Base-by-base conservation (phyloP, 1,140 invertebrate genomes). In the Oryzaephilus surinamensis region DNA sequence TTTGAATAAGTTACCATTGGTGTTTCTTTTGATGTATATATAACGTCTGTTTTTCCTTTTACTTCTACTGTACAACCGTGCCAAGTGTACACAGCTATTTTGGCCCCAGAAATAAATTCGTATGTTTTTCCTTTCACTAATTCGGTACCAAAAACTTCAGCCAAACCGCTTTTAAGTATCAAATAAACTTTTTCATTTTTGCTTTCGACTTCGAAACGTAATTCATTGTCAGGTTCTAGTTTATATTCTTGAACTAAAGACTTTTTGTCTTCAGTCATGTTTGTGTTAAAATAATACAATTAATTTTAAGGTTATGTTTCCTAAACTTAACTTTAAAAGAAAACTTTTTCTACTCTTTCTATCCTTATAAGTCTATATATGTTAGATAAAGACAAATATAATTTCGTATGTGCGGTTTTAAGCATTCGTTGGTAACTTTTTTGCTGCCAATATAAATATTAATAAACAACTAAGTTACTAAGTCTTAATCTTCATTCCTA, bases 71-170 rank as follows among this genome's bases (percentile, higher is more conserved):
- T 78, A 58, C 92, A 97, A 2, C 92, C 92, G 60, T 97, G 89
- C 77, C 86, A 99, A 6, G 95, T 95, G 55, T 88, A 99, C 1
- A 98, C 81, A 0, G 95, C 95, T 10, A 95, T 80, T 70, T 98
- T 97, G 1, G 91, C 84, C 2, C 93, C 92, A 4, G 80, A 71
- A 14, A 75, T 72, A 60, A 98, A 98, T 46, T 79, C 79, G 64
- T 98, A 98, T 11, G 80, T 77, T 65, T 92, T 97, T 14, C 88
- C 88, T 64, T 89, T 88, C 0, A 95, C 85, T 38, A 99, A 58
- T 66, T 98, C 95, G 0, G 93, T 94, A 0, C 96, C 96, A 70
- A 98, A 99, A 29, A 98, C 74, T 72, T 99, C 96, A 0, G 90
- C 94, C 46, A 84, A 72, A 6, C 94, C 95, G 57, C 65, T 77